These are phyloP conservation scores for Mythimna lalbum DNA, from an alignment of 2,888 invertebrate species.

Conservation along the genomic window DNA sequence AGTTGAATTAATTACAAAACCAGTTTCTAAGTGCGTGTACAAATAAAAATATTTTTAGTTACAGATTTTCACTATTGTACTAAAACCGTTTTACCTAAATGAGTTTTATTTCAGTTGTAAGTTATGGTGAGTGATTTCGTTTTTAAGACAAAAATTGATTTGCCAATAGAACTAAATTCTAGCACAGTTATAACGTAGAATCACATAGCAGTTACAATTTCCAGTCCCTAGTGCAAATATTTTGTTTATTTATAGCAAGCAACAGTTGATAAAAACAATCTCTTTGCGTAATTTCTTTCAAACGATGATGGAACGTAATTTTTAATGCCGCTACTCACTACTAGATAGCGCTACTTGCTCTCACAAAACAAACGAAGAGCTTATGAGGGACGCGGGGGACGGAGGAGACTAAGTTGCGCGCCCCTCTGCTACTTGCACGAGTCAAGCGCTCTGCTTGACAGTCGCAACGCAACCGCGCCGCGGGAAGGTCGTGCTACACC, in stretches of 20 bases:
- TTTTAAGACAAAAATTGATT: too few species aligned
- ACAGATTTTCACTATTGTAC: too few species aligned
- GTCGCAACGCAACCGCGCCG: slow-evolving; percentile 86
- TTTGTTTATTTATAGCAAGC: not conserved
- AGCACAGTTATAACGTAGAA: too few species aligned
- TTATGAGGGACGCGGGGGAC: slow-evolving; percentile 75
- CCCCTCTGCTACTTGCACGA: slow-evolving; percentile 86
- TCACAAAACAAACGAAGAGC: slow-evolving; percentile 70
- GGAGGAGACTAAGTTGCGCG: slow-evolving; percentile 82
- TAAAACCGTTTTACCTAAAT: too few species aligned
- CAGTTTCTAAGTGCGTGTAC: too few species aligned
- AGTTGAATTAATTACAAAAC: too few species aligned
- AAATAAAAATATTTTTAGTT: too few species aligned
- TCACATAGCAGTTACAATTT: not conserved
- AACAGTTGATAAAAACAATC: not conserved
- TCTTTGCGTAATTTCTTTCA: not conserved
- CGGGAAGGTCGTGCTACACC: slow-evolving; percentile 79
- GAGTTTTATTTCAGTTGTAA: too few species aligned
- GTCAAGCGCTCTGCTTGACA: slow-evolving; percentile 83
- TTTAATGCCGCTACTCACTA: slow-evolving; percentile 71
- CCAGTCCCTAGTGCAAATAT: not conserved
- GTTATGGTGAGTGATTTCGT: too few species aligned
- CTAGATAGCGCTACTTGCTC: slow-evolving; percentile 80
- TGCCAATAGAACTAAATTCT: not conserved
- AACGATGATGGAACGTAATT: not conserved